Base-by-base conservation (phyloP, 2,888 invertebrate species). In the Gari tellinella region DNA sequence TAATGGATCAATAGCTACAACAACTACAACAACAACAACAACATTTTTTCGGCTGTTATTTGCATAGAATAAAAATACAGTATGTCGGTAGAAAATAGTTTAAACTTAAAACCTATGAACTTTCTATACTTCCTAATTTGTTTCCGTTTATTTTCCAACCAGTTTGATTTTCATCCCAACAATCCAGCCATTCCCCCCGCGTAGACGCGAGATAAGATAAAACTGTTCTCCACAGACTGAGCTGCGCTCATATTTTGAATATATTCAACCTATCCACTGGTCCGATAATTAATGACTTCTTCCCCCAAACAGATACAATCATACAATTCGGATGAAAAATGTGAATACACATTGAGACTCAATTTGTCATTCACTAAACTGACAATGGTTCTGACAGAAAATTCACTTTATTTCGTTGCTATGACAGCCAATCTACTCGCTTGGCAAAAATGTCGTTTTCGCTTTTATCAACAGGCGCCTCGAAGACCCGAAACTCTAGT, bases 391-490 rank as follows among this genome's bases (percentile, higher is more conserved):
- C 72, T 72, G 76, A 76, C 76, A 76, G 49, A 64, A 72, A 55
- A 72, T 72, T 72, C 76, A 67, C 60, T 67, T 76, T 72, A 76
- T 72, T 76, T 76, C 76, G 55, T 64, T 62, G 23, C 68, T 43
- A 63, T 76, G 76, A 76, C 76, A 76, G 38, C 67, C 68, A 76
- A 76, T 76, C 76, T 67, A 58, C 49, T 48, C 31, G 55, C 41
- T 49, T 63, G 63, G 66, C 70, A 60, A 63, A 64, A 63, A 61
- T 67, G 75, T 75, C 64, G 64, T 72, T 63, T 67, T 67, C 67
- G 67, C 76, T 76, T 76, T 76, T 72, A 72, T 76, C 76, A 68
- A 57, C 56, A 26, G 76, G 76, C 76, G 76, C 76, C 76, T 49
- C 46, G 26, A 67, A 64, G 76, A 67, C 67, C 63, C 56, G 26